A percentile compares a stretch with the other conserved stretches of the same genome.
phyloP scores from a whole-genome alignment of 2,797 vertebrate species.

The Odontamblyopus lacepedii region DNA sequence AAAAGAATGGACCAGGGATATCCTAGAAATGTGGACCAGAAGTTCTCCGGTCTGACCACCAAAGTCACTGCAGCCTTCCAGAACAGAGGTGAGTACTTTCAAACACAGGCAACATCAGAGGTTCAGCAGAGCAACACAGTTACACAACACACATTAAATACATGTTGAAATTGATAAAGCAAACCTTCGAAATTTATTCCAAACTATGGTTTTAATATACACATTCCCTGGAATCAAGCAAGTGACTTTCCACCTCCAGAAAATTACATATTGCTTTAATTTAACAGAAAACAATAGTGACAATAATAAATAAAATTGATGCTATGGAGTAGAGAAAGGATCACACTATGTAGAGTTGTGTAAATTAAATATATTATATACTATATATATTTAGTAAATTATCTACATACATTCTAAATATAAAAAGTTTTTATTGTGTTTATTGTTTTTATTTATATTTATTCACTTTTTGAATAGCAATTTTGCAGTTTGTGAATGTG shows the following conservation, averaged over 20 bases:
- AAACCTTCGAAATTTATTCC: too few species aligned
- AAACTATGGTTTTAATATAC: too few species aligned
- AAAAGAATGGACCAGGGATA: slow-evolving; percentile 76
- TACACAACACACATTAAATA: too few species aligned
- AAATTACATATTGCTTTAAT: too few species aligned
- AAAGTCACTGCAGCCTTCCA: slow-evolving; percentile 82
- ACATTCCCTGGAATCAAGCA: too few species aligned
- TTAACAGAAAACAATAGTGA: too few species aligned
- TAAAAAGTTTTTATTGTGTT: too few species aligned
- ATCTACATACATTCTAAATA: neutral
- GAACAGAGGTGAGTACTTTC: slow-evolving; percentile 68
- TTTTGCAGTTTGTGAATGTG: neutral
- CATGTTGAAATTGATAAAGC: too few species aligned
- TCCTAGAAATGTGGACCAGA: slow-evolving; percentile 62
- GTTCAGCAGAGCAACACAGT: neutral
- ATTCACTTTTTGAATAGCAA: neutral
- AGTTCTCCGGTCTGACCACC: slow-evolving; percentile 73
- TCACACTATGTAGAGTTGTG: too few species aligned
- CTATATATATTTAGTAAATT: neutral
- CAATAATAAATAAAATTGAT: too few species aligned
- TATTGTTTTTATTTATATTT: neutral
- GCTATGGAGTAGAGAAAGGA: too few species aligned
- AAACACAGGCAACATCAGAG: neutral
- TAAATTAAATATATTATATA: neutral
- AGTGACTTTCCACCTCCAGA: too few species aligned